Evolutionary conservation across 2,113 vertebrate genomes (phyloP).

Genomic region (Rallus limicola): DNA sequence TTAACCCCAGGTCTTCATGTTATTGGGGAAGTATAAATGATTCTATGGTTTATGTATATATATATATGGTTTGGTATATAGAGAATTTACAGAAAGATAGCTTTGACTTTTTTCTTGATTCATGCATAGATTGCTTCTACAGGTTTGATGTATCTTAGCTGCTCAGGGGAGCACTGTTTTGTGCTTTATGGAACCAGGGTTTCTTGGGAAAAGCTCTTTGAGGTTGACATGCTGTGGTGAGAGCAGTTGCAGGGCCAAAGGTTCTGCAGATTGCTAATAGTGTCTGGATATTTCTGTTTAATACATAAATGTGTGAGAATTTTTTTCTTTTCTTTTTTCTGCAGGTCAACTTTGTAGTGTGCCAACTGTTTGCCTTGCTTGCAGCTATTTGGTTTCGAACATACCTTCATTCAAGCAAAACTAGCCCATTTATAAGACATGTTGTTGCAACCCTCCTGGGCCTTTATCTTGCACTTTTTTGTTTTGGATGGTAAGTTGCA

Average conservation of each 20-base stretch:
- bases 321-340: conserved; percentile 22
- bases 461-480: conserved; percentile 98
- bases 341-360: conserved; percentile 98
- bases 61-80: neutral
- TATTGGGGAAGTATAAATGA: neutral
- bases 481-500: conserved; percentile 97
- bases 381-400: conserved; percentile 95
- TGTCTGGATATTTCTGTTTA: neutral
- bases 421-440: conserved; percentile 94
- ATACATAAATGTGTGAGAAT: neutral
- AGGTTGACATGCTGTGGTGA: neutral
- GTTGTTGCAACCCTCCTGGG: conserved; percentile 95
- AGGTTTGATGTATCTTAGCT: neutral
- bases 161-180: neutral
- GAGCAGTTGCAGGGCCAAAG: neutral
- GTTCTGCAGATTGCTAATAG: neutral
- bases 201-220: neutral
- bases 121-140: neutral
- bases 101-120: neutral
- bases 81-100: neutral
- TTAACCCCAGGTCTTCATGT: neutral
- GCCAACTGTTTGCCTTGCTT: conserved; percentile 95
- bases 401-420: conserved; percentile 96
- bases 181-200: neutral
- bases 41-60: neutral